Base-by-base conservation (phyloP, 1,140 invertebrate genomes). In the Elymnias hypermnestra region DNA sequence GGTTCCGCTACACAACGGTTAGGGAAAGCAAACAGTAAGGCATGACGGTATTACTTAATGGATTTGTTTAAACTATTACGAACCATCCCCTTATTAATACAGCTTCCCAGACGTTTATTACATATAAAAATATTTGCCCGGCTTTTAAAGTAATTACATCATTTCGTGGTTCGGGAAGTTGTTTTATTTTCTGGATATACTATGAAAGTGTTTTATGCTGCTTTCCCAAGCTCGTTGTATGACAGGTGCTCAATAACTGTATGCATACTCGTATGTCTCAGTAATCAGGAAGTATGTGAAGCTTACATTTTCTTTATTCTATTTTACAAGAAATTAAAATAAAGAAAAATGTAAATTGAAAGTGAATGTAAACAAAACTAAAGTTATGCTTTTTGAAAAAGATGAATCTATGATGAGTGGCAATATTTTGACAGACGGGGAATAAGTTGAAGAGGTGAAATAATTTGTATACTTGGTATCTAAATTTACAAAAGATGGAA, bases 141-240 rank as follows among this genome's bases (percentile, higher is more conserved):
- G 72, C 75, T 76, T 76, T 79, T 64, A 79, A 63, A 64, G 68
- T 79, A 71, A 79, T 76, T 72, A 76, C 63, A 63, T 65, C 57
- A 67, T 63, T 55, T n/a, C 19, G 41, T 35, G 41, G 41, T 35
- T 43, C 2, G n/a, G 8, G 23, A 9, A 9, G 23, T 26, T 26
- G 8, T 26, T 7, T 26, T 26, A 26, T 26, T 26, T 26, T 26
- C 8, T 26, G 23, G 23, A 26, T 9, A 3, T 26, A 9, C 6
- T n/a, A 26, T 26, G 23, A 26, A 26, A 9, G 23, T 1, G 3
- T 9, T 26, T 26, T 26, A 9, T 26, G 23, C 23, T 9, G 23
- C 23, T 26, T 26, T 26, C 3, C 8, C 23, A 9, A 26, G 23
- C 23, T 7, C 8, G 23, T 1, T 26, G 23, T 9, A 26, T 26